Percentiles rank a stretch among this genome's conserved stretches.
phyloP scores from a whole-genome alignment of 2,113 vertebrate genomes.

The Phrynosoma platyrhinos region DNA sequence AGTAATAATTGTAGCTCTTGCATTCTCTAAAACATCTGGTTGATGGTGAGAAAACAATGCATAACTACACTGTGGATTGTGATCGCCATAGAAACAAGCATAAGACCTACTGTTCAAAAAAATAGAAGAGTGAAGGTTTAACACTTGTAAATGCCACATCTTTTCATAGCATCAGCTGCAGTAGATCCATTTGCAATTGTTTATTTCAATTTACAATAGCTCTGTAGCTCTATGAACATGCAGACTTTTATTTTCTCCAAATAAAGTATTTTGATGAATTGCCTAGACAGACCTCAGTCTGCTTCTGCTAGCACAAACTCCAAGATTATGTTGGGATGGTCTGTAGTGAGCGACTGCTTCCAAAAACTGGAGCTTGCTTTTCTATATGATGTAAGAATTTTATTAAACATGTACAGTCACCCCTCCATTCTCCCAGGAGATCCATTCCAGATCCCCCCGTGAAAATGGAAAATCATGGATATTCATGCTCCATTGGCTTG shows the following conservation, averaged over 20 bases:
- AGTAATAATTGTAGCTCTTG: neutral
- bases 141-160: neutral
- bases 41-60: neutral
- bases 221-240: neutral
- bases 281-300: neutral
- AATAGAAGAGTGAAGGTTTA: neutral
- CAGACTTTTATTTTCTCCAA: neutral
- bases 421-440: no score
- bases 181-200: neutral
- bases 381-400: neutral
- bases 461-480: no score
- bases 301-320: neutral
- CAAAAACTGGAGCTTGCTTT: neutral
- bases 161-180: neutral
- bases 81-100: slow-evolving; percentile 21
- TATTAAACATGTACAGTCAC: no score
- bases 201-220: neutral
- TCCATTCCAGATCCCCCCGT: no score
- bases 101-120: neutral
- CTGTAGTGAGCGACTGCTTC: neutral
- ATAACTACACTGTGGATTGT: neutral
- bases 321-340: neutral
- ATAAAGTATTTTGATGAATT: neutral
- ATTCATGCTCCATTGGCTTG: no score
- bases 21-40: neutral